phyloP scores from a whole-genome alignment of 2,797 vertebrate genomes.

The Lemur catta region DNA sequence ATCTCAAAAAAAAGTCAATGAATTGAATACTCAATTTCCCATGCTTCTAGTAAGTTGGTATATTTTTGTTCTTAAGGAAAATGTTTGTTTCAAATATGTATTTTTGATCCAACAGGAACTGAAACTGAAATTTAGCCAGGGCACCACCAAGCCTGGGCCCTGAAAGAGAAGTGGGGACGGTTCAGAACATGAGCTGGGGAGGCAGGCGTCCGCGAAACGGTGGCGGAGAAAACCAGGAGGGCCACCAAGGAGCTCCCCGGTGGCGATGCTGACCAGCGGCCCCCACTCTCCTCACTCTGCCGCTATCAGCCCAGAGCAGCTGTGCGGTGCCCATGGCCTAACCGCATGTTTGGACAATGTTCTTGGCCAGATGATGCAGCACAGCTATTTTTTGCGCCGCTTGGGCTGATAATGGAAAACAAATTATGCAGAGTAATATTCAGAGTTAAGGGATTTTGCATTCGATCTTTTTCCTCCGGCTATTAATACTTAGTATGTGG shows the following conservation, averaged over 20 bases:
- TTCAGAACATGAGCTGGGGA: neutral
- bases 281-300: neutral
- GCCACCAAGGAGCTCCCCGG: neutral
- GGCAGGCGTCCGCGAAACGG: neutral
- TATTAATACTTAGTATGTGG: neutral
- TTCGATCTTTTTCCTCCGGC: neutral
- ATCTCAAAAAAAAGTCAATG: neutral
- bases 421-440: conserved; percentile 3
- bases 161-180: neutral
- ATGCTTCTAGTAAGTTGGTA: neutral
- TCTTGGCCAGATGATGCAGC: conserved; percentile 11
- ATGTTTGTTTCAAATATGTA: neutral
- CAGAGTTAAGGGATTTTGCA: neutral
- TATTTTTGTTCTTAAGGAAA: neutral
- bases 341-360: neutral
- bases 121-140: neutral
- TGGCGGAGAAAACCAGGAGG: accelerated
- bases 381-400: conserved; percentile 37
- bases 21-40: neutral
- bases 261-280: too few species aligned
- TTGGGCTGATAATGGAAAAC: conserved; percentile 25
- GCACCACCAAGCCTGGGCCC: neutral
- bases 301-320: neutral
- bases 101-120: conserved; percentile 3
- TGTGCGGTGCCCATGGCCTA: neutral